Conservation (phyloP, 2,888 invertebrate genomes). For the Diachrysia chrysitis region DNA sequence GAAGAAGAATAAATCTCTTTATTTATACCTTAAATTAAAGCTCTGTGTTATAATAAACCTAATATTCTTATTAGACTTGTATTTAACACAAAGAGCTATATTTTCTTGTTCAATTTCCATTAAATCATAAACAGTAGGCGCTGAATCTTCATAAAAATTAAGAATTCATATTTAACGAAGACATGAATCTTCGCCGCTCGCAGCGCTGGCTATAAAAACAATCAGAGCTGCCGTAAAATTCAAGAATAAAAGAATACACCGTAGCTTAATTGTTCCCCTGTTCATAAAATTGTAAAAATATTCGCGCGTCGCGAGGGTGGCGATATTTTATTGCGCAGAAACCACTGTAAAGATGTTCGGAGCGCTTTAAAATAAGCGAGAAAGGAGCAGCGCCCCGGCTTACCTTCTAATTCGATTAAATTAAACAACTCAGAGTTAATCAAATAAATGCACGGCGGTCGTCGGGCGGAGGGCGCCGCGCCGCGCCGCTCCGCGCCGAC, state of each 20-base stretch:
- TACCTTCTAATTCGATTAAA: slow-evolving; percentile 89
- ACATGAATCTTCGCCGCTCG: slow-evolving; percentile 79
- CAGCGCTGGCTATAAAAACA: slow-evolving; percentile 80
- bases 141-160: slow-evolving; percentile 87
- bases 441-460: slow-evolving; percentile 88
- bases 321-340: slow-evolving; percentile 87
- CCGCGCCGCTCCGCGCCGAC: slow-evolving; percentile 47
- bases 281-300: slow-evolving; percentile 89
- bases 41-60: neutral
- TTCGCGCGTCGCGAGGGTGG: slow-evolving; percentile 84
- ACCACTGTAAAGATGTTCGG: slow-evolving; percentile 89
- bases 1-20: neutral
- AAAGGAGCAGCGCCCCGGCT: slow-evolving; percentile 73
- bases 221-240: slow-evolving; percentile 83
- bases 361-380: slow-evolving; percentile 87
- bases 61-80: neutral
- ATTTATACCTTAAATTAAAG: neutral
- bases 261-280: slow-evolving; percentile 88
- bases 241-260: slow-evolving; percentile 85
- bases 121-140: slow-evolving; percentile 78
- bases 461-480: slow-evolving; percentile 64
- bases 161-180: slow-evolving; percentile 87
- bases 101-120: slow-evolving; percentile 56
- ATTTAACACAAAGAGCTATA: slow-evolving; percentile 53
- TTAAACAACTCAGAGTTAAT: slow-evolving; percentile 90